Conservation (phyloP, 2,888 invertebrate species). For the Drosophila tanythrix region DNA sequence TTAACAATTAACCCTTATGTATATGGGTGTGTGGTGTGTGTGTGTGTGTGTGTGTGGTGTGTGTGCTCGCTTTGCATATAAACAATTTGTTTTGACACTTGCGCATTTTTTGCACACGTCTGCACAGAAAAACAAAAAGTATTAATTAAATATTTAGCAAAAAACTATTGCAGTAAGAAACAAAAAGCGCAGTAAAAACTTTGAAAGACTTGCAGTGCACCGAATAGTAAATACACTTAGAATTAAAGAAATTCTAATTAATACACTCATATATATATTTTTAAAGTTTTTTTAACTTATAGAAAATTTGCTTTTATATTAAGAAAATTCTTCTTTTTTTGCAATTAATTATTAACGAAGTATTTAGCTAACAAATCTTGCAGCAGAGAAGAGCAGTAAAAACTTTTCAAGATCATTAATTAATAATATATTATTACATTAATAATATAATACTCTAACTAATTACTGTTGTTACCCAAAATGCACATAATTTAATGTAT, state of each 20-base stretch:
- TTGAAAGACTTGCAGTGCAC: background rate
- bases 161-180: conserved; percentile 22
- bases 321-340: background rate
- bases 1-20: conserved; percentile 63
- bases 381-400: background rate
- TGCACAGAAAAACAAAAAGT: conserved; percentile 24
- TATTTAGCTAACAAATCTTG: conserved; percentile 3
- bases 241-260: background rate
- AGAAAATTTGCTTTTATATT: background rate
- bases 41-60: conserved; percentile 22
- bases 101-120: conserved; percentile 49
- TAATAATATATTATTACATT: background rate
- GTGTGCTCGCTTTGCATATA: conserved; percentile 49
- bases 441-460: background rate
- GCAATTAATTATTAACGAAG: conserved; percentile 16
- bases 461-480: background rate
- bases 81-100: conserved; percentile 68
- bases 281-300: too few relatives aligned
- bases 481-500: background rate
- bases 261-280: background rate
- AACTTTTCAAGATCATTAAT: background rate
- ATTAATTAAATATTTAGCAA: conserved; percentile 43
- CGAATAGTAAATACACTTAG: background rate
- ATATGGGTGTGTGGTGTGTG: conserved; percentile 6
- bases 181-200: background rate